Conservation (phyloP, 1,140 invertebrate genomes). For the Lepidotrigona ventralis region DNA sequence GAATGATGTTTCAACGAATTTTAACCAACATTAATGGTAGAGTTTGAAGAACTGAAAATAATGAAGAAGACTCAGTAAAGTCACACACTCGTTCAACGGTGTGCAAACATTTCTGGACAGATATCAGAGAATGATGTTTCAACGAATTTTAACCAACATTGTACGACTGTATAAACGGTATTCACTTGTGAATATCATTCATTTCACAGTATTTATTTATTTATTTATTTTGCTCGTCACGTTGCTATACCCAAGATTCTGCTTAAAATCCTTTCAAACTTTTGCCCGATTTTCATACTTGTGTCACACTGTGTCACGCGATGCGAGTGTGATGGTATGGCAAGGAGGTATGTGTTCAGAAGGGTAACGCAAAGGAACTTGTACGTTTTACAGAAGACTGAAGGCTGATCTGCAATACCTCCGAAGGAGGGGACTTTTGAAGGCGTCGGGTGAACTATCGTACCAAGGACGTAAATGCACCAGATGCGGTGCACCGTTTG, state of each 20-base stretch:
- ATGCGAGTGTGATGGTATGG: background rate
- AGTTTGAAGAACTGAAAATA: background rate
- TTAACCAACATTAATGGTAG: background rate
- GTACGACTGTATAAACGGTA: too few relatives aligned
- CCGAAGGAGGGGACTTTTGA: constrained; percentile 82
- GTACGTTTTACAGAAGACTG: constrained; percentile 81
- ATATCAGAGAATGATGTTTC: background rate
- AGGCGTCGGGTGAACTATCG: constrained; percentile 74
- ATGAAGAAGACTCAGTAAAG: too few relatives aligned
- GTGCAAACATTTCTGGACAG: background rate
- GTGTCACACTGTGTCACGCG: background rate
- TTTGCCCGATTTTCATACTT: background rate
- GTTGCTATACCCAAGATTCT: background rate
- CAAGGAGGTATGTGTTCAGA: background rate
- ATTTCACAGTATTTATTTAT: too few relatives aligned
- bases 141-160: background rate
- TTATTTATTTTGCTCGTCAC: background rate
- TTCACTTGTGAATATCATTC: too few relatives aligned
- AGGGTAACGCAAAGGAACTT: constrained; percentile 9
- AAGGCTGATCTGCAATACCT: constrained; percentile 84
- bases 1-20: background rate
- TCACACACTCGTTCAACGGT: background rate
- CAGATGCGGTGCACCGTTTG: constrained; percentile 85
- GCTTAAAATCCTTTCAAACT: background rate
- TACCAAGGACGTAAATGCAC: constrained; percentile 84